Conservation (phyloP, 2,797 vertebrate species). For the Spheniscus humboldti region DNA sequence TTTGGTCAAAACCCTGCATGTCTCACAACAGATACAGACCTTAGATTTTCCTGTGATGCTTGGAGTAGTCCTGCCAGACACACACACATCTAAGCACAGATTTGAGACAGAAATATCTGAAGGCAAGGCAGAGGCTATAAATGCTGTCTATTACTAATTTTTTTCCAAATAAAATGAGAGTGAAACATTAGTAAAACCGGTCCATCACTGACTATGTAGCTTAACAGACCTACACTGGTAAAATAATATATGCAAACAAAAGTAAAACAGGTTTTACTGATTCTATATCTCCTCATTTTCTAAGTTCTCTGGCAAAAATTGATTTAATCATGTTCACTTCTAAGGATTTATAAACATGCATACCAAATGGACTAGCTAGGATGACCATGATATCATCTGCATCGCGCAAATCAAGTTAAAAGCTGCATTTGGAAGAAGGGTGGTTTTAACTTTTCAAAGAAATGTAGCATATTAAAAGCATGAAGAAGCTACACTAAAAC, state of each 20-base stretch:
- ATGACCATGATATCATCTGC: neutral
- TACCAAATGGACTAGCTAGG: neutral
- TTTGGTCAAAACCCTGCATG: neutral
- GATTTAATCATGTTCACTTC: neutral
- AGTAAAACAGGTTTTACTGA: neutral
- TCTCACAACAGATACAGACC: neutral
- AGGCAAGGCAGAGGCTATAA: neutral
- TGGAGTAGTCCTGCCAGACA: neutral
- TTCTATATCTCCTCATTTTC: neutral
- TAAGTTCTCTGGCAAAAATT: neutral
- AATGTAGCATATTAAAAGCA: neutral
- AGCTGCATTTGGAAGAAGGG: neutral
- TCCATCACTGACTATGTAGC: neutral
- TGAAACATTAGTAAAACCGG: neutral
- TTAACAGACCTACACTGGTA: neutral
- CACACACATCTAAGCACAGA: neutral
- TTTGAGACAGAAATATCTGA: neutral
- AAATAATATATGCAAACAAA: neutral
- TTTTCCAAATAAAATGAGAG: neutral
- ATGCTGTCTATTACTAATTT: neutral
- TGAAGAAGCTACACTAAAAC: neutral
- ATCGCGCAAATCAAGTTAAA: neutral
- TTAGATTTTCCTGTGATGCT: constrained; percentile 17
- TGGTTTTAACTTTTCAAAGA: neutral
- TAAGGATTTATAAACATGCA: neutral